Evolutionary conservation across 2,113 vertebrate species (phyloP), one percentile per base, ranked within the genome.

Genomic region (Oophaga pumilio): DNA sequence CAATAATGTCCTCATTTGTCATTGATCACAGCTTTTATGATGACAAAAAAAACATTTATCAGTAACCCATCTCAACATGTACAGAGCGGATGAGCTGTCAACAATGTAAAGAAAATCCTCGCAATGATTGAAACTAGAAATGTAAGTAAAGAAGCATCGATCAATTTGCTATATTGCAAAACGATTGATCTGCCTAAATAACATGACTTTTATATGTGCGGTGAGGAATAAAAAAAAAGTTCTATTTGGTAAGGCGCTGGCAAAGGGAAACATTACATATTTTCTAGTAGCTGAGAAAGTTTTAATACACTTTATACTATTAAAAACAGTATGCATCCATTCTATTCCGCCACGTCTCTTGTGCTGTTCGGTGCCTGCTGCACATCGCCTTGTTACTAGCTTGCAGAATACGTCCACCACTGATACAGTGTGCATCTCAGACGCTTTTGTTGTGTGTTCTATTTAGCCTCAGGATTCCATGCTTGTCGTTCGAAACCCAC

Each of bases 391-490:
- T 26, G 13, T 33, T 33, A 71, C 12, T 74, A 74, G 8, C 18
- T 49, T 74, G 4, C 71, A 74, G 28, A 49, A 74, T 9, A 73
- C 10, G 43, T 10, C 49, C 5, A 18, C 43, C 71, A 74, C 76
- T 18, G 43, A 20, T 22, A 11, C 73, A 14, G 49, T 56, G 5
- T 49, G 79, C 59, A 82, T 43, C 18, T 79, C 26, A 33, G 59
- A 3, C 90, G 83, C 86, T 89, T 86, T 64, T 87, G 86, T 85
- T 22, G 90, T 89, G 76, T 89, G 90, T 89, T 90, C 77, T 80
- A 76, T 89, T 87, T 79, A 89, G 85, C 66, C 83, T 89, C 89
- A 78, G 77, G 80, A 89, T 92, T 93, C 89, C 90, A 87, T 8
- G 0, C 73, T 17, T 84, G 68, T 24, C 71, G 26, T 1, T 10